Base-by-base conservation (phyloP, 2,888 invertebrate genomes). In the Phymatocera aterrima region DNA sequence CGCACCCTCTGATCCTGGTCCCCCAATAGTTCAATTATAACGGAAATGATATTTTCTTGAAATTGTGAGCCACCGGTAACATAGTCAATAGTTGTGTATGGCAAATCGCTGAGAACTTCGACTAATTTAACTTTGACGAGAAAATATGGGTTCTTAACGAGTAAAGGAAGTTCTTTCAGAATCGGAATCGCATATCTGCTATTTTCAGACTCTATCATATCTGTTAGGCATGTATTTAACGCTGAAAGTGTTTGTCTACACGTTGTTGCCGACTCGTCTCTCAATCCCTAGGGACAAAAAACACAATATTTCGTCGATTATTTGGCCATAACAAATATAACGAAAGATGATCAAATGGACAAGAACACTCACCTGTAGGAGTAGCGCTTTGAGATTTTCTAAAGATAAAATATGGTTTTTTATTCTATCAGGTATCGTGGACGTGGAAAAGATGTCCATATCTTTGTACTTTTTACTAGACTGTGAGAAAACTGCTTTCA, bases 1-100 rank as follows among this genome's bases (percentile, higher is more conserved):
- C 97, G 92, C 0, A 97, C 96, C 88, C 96, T 92, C 78, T 93
- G 93, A 88, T 97, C 97, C 81, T 95, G 95, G 88, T 97, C 96
- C 5, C 93, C 93, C 1, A 97, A 89, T 80, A 96, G 90, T 12
- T 92, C 91, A 21, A 95, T 91, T 8, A 97, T 89, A 0, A 95
- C 93, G 80, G 94, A 87, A 61, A 95, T 85, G 40, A 94, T 91
- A 83, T 92, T 92, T 80, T 93, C 92, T 91, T 95, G 95, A 86
- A 93, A 93, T 85, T 91, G 87, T 61, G 87, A 88, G 72, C 87
- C 90, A 5, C 90, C 90, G 74, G 92, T 93, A 43, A 94, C 87
- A 85, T 93, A 92, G 82, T 92, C 90, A 60, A 95, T 91, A 0
- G 92, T 91, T 60, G 92, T 91, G 83, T 93, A 95, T 28, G 94